Conservation (phyloP, 2,888 invertebrate species). For the Charanyca ferruginea region DNA sequence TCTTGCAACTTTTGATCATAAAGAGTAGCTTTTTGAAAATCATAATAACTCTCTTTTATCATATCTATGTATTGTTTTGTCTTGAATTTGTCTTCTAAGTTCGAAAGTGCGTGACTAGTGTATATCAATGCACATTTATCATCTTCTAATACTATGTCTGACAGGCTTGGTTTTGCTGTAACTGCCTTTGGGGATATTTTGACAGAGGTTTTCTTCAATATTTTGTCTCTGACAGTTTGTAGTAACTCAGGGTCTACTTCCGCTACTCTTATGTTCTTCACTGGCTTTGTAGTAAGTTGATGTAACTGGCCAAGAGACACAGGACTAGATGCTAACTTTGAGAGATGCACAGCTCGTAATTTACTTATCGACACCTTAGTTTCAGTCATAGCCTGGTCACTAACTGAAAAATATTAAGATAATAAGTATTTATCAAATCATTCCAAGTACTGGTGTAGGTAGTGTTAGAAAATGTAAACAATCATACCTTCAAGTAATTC, state of each 20-base stretch:
- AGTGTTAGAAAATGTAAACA: conserved; percentile 45
- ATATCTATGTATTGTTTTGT: conserved; percentile 81
- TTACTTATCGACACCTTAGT: conserved; percentile 93
- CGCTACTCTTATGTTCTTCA: conserved; percentile 71
- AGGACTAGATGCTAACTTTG: conserved; percentile 91
- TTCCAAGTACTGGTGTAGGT: not conserved
- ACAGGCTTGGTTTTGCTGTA: conserved; percentile 12
- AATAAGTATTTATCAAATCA: not conserved
- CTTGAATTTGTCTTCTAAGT: conserved; percentile 79
- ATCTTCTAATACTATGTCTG: conserved; percentile 78
- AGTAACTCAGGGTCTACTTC: conserved; percentile 86
- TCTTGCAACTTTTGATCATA: conserved; percentile 87
- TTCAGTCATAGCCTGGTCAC: conserved; percentile 92
- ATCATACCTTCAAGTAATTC: conserved; percentile 93
- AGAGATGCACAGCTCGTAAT: conserved; percentile 92
- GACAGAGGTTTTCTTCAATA: conserved; percentile 76
- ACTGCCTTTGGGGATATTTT: conserved; percentile 58
- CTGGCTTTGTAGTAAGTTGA: conserved; percentile 85
- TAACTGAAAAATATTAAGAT: conserved; percentile 88
- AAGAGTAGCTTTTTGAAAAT: conserved; percentile 86
- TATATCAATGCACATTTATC: conserved; percentile 87
- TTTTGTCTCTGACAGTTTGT: conserved; percentile 83
- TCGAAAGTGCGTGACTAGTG: conserved; percentile 79
- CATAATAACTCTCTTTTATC: conserved; percentile 88
- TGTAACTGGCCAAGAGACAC: conserved; percentile 91